Percentiles rank a stretch among this genome's conserved stretches.
phyloP scores from a whole-genome alignment of 2,113 vertebrate species.

The Brienomyrus brachyistius region DNA sequence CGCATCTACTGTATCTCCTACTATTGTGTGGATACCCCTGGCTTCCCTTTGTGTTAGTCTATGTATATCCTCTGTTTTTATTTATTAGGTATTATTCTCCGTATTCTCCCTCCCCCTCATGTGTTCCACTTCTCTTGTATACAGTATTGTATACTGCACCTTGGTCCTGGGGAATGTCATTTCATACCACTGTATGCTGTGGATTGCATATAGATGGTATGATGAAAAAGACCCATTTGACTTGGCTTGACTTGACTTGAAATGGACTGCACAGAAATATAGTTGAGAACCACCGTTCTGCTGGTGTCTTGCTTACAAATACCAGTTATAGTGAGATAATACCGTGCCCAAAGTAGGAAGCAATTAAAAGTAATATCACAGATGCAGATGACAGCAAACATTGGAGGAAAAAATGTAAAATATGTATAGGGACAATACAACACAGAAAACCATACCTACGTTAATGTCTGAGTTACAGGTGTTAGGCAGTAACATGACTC shows the following conservation, averaged over 20 bases:
- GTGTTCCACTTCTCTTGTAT: neutral
- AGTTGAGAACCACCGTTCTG: neutral
- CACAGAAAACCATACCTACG: neutral
- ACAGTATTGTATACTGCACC: neutral
- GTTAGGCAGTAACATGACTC: neutral
- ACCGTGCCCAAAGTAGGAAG: neutral
- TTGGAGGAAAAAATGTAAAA: neutral
- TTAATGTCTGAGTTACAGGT: neutral
- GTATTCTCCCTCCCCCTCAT: neutral
- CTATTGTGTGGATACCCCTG: neutral
- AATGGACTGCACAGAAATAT: neutral
- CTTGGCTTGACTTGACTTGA: neutral
- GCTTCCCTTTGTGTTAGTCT: neutral
- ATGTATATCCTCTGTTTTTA: neutral
- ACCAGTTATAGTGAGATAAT: neutral
- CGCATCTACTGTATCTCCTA: neutral
- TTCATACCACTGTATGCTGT: neutral
- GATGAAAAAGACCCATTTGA: neutral
- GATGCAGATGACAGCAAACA: neutral
- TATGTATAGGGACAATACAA: neutral
- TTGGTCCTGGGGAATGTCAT: no score
- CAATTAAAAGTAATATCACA: neutral
- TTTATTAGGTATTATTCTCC: neutral
- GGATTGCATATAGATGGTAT: neutral
- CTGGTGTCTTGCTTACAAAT: neutral